These are phyloP conservation scores for Cepaea hortensis DNA, from an alignment of 2,888 invertebrate species.

Conservation along the genomic window DNA sequence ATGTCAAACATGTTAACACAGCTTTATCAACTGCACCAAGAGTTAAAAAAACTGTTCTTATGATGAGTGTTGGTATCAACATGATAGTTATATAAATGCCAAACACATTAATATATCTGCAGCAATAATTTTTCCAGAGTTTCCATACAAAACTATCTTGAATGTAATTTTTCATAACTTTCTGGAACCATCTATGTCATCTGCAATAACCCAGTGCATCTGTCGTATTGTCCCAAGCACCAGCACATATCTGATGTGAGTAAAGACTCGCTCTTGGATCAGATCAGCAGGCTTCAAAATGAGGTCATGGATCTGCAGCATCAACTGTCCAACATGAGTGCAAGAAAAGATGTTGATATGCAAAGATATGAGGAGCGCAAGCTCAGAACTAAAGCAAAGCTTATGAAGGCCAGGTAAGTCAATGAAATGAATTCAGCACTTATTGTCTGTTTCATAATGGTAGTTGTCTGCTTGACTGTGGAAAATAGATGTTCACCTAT, in stretches of 20 bases:
- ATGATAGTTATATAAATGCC: no score
- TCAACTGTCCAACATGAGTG: slow-evolving; percentile 65
- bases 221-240: slow-evolving; percentile 53
- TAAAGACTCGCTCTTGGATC: slow-evolving; percentile 66
- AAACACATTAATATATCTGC: no score
- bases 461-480: not conserved
- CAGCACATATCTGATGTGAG: slow-evolving; percentile 66
- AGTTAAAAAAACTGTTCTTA: no score
- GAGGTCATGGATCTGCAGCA: slow-evolving; percentile 69
- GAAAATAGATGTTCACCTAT: not conserved
- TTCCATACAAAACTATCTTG: no score
- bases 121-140: no score
- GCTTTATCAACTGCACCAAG: no score
- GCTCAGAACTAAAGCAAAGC: slow-evolving; percentile 67
- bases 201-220: no score
- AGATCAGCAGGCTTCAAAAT: slow-evolving; percentile 65
- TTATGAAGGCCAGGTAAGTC: slow-evolving; percentile 67
- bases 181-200: no score
- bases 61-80: no score
- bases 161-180: no score
- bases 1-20: no score
- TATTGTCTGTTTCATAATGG: not conserved
- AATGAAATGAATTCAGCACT: not conserved
- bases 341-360: slow-evolving; percentile 65
- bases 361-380: slow-evolving; percentile 69